Percentiles rank a stretch among this genome's conserved stretches.
phyloP scores from a whole-genome alignment of 2,113 vertebrate species.

The Proteles cristata region DNA sequence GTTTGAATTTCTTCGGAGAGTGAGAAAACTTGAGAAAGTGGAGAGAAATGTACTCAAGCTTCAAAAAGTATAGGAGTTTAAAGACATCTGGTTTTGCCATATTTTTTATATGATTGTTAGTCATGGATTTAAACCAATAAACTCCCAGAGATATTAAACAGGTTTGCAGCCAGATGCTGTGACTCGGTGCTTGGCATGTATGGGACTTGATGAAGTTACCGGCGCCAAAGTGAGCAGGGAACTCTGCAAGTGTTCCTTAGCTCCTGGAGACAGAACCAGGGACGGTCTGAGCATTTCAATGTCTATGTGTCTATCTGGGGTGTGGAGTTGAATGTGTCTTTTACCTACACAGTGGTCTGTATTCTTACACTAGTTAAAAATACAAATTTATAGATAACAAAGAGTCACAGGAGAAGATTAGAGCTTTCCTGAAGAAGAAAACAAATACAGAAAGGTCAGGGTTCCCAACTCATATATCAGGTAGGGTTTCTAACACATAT shows the following conservation, averaged over 20 bases:
- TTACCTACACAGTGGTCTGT: not conserved
- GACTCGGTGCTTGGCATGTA: slow-evolving; percentile 70
- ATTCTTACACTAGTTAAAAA: not conserved
- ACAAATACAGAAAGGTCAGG: not conserved
- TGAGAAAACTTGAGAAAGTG: slow-evolving; percentile 42
- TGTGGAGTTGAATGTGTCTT: not conserved
- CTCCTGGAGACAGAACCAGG: slow-evolving; percentile 32
- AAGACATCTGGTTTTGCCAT: slow-evolving; percentile 76
- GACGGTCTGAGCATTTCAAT: not conserved
- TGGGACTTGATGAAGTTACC: slow-evolving; percentile 74
- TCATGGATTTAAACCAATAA: slow-evolving; percentile 79
- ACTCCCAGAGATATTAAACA: slow-evolving; percentile 80
- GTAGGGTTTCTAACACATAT: not conserved
- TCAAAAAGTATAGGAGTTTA: slow-evolving; percentile 65
- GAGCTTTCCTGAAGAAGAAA: not conserved
- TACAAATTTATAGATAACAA: not conserved
- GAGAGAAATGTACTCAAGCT: not conserved
- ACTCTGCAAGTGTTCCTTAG: slow-evolving; percentile 64
- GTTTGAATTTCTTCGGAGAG: not conserved
- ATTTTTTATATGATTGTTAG: slow-evolving; percentile 78
- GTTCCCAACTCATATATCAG: not conserved
- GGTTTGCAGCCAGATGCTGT: slow-evolving; percentile 82
- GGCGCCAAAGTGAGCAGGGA: slow-evolving; percentile 77
- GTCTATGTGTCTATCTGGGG: not conserved
- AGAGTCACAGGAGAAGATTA: not conserved